Base-by-base conservation (phyloP, 37 sponge, comb jelly and placozoan genomes). In the Chondrosia reniformis region DNA sequence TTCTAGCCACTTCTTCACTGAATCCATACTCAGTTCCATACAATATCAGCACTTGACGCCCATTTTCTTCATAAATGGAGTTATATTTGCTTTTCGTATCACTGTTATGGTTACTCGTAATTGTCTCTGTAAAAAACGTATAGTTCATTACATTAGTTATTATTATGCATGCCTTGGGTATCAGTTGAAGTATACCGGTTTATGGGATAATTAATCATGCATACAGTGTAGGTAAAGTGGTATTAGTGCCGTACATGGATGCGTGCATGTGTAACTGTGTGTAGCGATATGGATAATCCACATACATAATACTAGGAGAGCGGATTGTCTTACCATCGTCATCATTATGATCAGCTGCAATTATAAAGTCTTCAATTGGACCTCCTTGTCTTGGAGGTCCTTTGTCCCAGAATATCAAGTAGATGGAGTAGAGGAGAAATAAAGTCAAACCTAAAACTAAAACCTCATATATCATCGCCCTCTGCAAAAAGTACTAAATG, bases 11-110 rank as follows among this genome's bases (percentile, higher is more conserved):
- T 45, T 87, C 87, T 24, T 87, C 87, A 61, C 83, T 73, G 45
- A 82, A 82, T 42, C 87, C 87, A 36, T 86, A 86, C 72, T 86
- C 87, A 17, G 78, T 81, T 15, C 82, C 87, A 34, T 81, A 86
- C 39, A 86, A 77, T 15, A 86, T 67, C 1, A 86, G 52, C 17
- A 86, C 31, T 72, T 86, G 87, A 22, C 67, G 76, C 1, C 87
- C 87, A 3, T 77, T 77, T 33, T 81, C 87, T 31, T 77, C 78
- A 42, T 85, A 85, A 5, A 45, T 45, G 45, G 81, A 80, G 54
- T 42, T 36, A 44, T 85, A 85, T 67, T 75, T 85, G n/a, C n/a
- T n/a, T 32, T 43, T 30, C 38, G 61, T 56, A 1, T 40, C 7
- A 45, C 55, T 5, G 32, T 75, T 75, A 44, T 69, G 72, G 44